Percentiles rank a stretch among this genome's conserved stretches.
Conservation (phyloP, 2,888 invertebrate genomes). For the Adela reaumurella region DNA sequence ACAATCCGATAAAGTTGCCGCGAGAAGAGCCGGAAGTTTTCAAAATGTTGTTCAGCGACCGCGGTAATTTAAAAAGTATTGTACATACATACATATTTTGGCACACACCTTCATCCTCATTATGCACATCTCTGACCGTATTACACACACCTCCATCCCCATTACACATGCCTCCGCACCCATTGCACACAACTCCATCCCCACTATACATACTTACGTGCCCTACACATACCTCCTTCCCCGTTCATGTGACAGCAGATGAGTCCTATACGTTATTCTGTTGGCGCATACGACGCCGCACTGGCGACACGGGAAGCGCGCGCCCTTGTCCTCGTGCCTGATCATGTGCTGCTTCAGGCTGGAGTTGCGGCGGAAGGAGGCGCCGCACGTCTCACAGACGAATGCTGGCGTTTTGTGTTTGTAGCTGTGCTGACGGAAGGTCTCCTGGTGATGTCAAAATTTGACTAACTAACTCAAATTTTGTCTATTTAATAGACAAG, state of each 20-base stretch:
- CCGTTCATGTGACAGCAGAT: constrained; percentile 10
- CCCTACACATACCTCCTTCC: constrained; percentile 8
- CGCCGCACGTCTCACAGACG: constrained; percentile 15
- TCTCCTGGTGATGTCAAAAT: no score
- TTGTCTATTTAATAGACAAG: no score
- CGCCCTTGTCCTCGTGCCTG: constrained; percentile 12
- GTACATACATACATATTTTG: no score
- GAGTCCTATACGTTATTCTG: constrained; percentile 11
- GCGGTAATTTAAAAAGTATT: no score
- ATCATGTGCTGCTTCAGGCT: constrained; percentile 14
- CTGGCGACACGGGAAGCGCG: constrained; percentile 7
- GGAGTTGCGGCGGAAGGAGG: constrained; percentile 13
- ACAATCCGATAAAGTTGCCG: no score
- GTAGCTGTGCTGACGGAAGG: constrained; percentile 14
- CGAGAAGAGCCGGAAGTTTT: no score
- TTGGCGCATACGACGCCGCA: constrained; percentile 14
- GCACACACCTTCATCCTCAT: not conserved
- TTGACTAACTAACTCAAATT: no score
- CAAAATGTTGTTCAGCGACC: no score
- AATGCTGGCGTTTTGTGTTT: constrained; percentile 11
- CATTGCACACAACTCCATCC: no score
- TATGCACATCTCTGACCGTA: no score
- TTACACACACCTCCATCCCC: not conserved
- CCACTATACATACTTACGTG: not conserved
- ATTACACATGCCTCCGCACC: no score